Base-by-base conservation (phyloP, 2,888 invertebrate species). In the Hoplodrina blanda region DNA sequence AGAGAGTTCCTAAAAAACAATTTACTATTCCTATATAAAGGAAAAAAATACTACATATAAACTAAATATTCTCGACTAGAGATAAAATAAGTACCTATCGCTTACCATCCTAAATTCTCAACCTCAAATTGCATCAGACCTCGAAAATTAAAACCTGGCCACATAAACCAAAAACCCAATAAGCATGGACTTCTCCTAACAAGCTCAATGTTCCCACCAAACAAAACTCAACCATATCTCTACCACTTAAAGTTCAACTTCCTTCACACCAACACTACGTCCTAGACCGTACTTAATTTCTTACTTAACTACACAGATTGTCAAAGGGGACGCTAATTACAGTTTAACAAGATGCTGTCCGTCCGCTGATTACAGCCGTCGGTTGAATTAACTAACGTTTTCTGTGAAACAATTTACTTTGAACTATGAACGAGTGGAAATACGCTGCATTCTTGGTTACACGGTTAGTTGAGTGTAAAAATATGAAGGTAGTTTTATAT, bases 281-380 rank as follows among this genome's bases (percentile, higher is more conserved):
- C 65, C 62, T 66, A 70, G 62, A 69, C 78, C 74, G 83, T 80
- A 83, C 76, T 75, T 80, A 85, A 83, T 76, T 78, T 80, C 76
- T 83, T 80, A 76, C 72, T 78, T 85, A 83, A 85, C 73, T 83
- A 78, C 81, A 78, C 85, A 78, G 85, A 85, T 83, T 85, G 85
- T 83, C 85, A 83, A 85, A 83, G 83, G 72, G 73, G 67, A 85
- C 67, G 72, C 70, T 85, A 83, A 83, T 83, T 83, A 85, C 74
- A 74, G 65, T 71, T 81, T 83, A 83, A 83, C 84, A 81, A 83
- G 83, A 83, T 81, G 81, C 85, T 69, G 78, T 73, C 62, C 69
- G 73, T 83, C 84, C 76, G 59, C 74, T 83, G 83, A 83, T 83
- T 85, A 78, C 71, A 60, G 70, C 62, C 57, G 72, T 64, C 76